Base-by-base conservation (phyloP, 1,140 invertebrate species). In the Akabosia matsudoensis region DNA sequence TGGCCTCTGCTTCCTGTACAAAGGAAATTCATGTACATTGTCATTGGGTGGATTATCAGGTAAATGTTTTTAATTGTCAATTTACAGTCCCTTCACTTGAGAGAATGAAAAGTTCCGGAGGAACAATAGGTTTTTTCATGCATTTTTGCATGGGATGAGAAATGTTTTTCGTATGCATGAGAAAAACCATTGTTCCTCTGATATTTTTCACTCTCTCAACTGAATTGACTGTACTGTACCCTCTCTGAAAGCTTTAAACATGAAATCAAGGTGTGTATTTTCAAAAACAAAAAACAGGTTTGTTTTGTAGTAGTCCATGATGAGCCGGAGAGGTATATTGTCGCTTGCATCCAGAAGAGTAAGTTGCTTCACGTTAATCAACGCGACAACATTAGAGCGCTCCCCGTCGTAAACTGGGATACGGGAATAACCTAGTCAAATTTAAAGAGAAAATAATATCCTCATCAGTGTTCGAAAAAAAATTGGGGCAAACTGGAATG, bases 181-280 rank as follows among this genome's bases (percentile, higher is more conserved):
- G 51, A 52, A 10, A 0, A 13, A 0, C 24, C 18, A 73, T 67
- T 7, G n/a, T 71, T 61, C 22, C 14, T 73, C 7, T 13, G n/a
- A n/a, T n/a, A n/a, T n/a, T n/a, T n/a, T n/a, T n/a, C n/a, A n/a
- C n/a, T n/a, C n/a, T n/a, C n/a, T n/a, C n/a, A n/a, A n/a, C n/a
- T n/a, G n/a, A n/a, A n/a, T n/a, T n/a, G n/a, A n/a, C n/a, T n/a
- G n/a, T 64, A 70, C 3, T 24, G n/a, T n/a, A 89, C 90, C 89
- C 86, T 90, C 88, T 82, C 89, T 88, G 82, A 91, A 91, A 78
- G 91, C 89, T 76, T 89, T 86, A 52, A 91, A 85, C 86, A 91
- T 89, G 30, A 85, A 84, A 81, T 90, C 87, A 31, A 91, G 83
- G 54, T 87, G 87, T 22, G 87, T 87, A 81, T 91, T 89, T 79